phyloP scores from a whole-genome alignment of 2,888 invertebrate species.

The Dicycla oo region DNA sequence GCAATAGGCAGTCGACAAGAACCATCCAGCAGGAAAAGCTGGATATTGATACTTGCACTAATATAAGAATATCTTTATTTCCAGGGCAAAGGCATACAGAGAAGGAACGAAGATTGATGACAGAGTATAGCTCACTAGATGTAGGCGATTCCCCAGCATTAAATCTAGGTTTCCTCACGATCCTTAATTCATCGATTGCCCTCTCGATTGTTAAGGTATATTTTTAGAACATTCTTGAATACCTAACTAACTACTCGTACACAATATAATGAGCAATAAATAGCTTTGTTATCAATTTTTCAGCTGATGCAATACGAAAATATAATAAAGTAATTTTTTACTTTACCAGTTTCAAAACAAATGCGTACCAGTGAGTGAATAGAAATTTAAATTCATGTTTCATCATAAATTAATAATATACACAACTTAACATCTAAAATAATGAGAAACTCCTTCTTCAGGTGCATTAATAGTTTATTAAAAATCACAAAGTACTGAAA shows the following conservation, averaged over 20 bases:
- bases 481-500: not conserved
- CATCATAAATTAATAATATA: not conserved
- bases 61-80: not conserved
- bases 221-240: not conserved
- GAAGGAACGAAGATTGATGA: too few species aligned
- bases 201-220: not conserved
- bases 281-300: not conserved
- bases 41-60: too few species aligned
- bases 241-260: not conserved
- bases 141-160: not conserved
- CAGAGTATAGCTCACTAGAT: not conserved
- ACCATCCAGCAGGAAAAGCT: too few species aligned
- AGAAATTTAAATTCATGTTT: not conserved
- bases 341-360: not conserved
- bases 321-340: constrained; percentile 2
- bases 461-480: not conserved
- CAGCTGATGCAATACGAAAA: constrained; percentile 30
- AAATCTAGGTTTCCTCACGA: not conserved
- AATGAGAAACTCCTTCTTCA: not conserved
- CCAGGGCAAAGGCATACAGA: too few species aligned
- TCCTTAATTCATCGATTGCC: not conserved
- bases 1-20: too few species aligned
- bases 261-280: not conserved
- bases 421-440: not conserved
- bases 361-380: not conserved